These are phyloP conservation scores for Leucoraja erinaceus DNA, from an alignment of 2,113 vertebrate species.

Conservation along the genomic window DNA sequence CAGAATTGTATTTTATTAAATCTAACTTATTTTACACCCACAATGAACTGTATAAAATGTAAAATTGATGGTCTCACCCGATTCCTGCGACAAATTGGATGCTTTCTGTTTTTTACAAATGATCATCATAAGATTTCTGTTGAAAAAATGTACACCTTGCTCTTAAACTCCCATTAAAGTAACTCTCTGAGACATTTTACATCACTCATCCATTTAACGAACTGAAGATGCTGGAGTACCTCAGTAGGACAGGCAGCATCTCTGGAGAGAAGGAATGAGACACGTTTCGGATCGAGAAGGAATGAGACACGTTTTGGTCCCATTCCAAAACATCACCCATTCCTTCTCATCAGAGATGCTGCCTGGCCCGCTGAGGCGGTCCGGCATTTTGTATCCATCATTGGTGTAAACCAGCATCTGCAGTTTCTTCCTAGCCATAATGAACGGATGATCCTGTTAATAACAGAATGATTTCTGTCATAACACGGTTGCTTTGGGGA, in stretches of 20 bases:
- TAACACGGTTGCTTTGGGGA: neutral
- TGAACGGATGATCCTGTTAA: too few species aligned
- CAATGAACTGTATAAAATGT: neutral
- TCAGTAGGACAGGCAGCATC: too few species aligned
- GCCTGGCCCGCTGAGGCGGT: too few species aligned
- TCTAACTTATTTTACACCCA: neutral
- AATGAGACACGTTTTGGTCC: too few species aligned
- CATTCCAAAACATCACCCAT: too few species aligned
- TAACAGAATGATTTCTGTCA: neutral
- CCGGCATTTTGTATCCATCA: too few species aligned
- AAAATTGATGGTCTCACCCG: neutral
- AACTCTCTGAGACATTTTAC: neutral
- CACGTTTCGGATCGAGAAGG: too few species aligned
- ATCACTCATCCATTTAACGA: neutral
- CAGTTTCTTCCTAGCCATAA: too few species aligned
- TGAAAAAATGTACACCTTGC: neutral
- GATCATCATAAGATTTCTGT: constrained; percentile 34
- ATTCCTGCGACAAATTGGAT: neutral
- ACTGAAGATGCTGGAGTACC: neutral
- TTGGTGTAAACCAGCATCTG: too few species aligned
- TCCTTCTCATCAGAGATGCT: too few species aligned
- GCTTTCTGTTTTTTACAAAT: neutral
- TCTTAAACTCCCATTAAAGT: neutral
- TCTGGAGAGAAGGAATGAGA: too few species aligned
- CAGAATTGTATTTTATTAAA: neutral